Evolutionary conservation across 2,797 vertebrate genomes (phyloP), one percentile per base, ranked within the genome.

Genomic region (Gymnothorax reevesii): DNA sequence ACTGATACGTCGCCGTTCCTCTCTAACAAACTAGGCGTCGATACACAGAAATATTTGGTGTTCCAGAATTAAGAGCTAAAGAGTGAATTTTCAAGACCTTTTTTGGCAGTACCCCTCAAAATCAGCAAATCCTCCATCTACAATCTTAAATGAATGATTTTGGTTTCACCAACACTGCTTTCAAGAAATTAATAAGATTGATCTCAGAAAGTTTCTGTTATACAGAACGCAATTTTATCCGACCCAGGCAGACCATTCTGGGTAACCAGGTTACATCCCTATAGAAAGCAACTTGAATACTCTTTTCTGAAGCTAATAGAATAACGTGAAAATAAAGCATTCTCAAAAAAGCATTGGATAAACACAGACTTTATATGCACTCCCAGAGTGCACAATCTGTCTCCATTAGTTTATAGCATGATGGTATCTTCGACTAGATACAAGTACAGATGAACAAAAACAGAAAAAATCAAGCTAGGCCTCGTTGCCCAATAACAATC

Each of bases 41-140:
- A 79, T 8, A 79, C 20, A 7, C 22, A 49, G 33, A 75, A 75
- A 75, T 75, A 75, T 75, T 54, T 54, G 42, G 42, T 54, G 42
- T 79, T 79, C 42, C 75, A 79, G 17, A 79, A 79, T 54, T 79
- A 79, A 79, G 75, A 54, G 75, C 75, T 79, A n/a, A 79, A 79
- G 52, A 54, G 20, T 79, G 75, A 7, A 52, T 77, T 77, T 77
- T 77, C 42, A 15, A 8, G 69, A 33, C 69, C 69, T 27, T 49
- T 49, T 6, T 49, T 15, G 42, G 7, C 73, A 77, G 42, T 42
- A 5, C 10, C 27, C 17, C 73, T 22, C 73, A 17, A 22, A 49
- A 52, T 77, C 73, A 49, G 27, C 4, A 33, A 33, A 12, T 73
- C 73, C 73, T 49, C 73, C 13, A 7, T 20, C 73, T 77, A 33